These are phyloP conservation scores for Sialis lutaria DNA, from an alignment of 2,888 invertebrate genomes.

Conservation along the genomic window DNA sequence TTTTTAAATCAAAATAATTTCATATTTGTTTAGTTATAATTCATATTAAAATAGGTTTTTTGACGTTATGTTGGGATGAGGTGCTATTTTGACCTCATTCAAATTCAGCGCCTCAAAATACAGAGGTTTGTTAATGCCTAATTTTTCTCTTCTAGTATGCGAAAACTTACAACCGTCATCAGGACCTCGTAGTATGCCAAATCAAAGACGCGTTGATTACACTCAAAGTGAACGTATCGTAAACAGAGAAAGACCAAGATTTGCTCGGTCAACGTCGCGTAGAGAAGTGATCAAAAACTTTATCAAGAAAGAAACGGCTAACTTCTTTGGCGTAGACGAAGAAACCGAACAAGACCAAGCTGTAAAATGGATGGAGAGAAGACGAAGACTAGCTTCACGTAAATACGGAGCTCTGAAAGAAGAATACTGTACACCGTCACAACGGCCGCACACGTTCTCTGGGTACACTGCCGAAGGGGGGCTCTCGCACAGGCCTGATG, in stretches of 20 bases:
- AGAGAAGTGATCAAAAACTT: slow-evolving; percentile 37
- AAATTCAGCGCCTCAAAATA: too few relatives aligned
- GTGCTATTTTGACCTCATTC: too few relatives aligned
- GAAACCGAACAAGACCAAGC: slow-evolving; percentile 56
- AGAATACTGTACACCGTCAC: slow-evolving; percentile 21
- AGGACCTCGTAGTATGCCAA: not conserved
- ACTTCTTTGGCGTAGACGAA: slow-evolving; percentile 72
- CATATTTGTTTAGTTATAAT: too few relatives aligned
- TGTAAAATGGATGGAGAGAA: slow-evolving; percentile 61
- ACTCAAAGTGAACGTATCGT: slow-evolving; percentile 9
- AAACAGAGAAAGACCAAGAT: slow-evolving; percentile 20
- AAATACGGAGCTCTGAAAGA: slow-evolving; percentile 35
- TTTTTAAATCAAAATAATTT: too few relatives aligned
- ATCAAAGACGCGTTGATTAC: slow-evolving; percentile 5
- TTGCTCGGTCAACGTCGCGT: slow-evolving; percentile 24
- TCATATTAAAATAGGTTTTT: too few relatives aligned
- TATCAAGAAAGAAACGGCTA: slow-evolving; percentile 63
- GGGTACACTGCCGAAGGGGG: not conserved
- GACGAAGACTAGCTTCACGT: slow-evolving; percentile 60
- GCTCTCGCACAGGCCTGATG: slow-evolving; percentile 1
- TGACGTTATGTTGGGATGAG: too few relatives aligned
- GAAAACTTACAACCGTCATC: slow-evolving; percentile 2
- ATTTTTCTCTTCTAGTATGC: too few relatives aligned
- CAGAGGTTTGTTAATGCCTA: too few relatives aligned
- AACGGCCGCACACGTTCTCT: slow-evolving; percentile 2